These are phyloP conservation scores for Channa striata DNA, from an alignment of 2,797 vertebrate genomes.

Conservation along the genomic window DNA sequence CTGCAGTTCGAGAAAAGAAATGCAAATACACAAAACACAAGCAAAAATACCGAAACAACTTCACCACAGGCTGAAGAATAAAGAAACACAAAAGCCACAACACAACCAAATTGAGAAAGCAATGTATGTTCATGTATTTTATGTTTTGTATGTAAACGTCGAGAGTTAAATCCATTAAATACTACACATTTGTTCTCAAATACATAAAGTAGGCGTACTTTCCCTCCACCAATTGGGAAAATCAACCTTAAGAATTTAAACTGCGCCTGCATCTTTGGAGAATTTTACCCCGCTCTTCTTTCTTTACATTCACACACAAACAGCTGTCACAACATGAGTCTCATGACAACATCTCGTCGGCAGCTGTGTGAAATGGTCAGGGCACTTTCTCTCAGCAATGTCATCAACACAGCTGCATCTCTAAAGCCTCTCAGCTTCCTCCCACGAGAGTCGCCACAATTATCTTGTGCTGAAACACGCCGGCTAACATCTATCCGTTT, in stretches of 20 bases:
- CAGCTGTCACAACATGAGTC: conserved; percentile 50
- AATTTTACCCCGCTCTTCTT: conserved; percentile 32
- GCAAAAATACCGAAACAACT: no score
- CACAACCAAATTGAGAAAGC: no score
- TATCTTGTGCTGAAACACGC: conserved; percentile 54
- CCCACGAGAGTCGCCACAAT: conserved; percentile 48
- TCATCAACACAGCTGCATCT: conserved; percentile 77
- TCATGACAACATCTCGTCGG: conserved; percentile 43
- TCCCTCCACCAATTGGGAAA: conserved; percentile 22
- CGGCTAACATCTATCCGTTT: conserved; percentile 30
- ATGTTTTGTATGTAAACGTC: no score
- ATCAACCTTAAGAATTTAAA: conserved; percentile 54
- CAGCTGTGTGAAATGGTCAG: conserved; percentile 74
- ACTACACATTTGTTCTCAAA: no score
- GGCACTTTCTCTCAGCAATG: conserved; percentile 64
- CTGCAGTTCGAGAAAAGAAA: no score
- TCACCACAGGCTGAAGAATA: no score
- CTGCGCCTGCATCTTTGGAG: conserved; percentile 26
- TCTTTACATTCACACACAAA: conserved; percentile 42
- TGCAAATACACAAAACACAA: no score
- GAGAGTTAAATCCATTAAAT: no score
- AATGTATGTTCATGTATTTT: no score
- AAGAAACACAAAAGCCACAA: no score
- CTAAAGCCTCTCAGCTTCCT: conserved; percentile 65
- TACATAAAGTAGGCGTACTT: background rate